Percentiles rank a stretch among this genome's conserved stretches.
These are phyloP conservation scores for Melipona beecheii DNA, from an alignment of 2,888 invertebrate species.

Conservation along the genomic window DNA sequence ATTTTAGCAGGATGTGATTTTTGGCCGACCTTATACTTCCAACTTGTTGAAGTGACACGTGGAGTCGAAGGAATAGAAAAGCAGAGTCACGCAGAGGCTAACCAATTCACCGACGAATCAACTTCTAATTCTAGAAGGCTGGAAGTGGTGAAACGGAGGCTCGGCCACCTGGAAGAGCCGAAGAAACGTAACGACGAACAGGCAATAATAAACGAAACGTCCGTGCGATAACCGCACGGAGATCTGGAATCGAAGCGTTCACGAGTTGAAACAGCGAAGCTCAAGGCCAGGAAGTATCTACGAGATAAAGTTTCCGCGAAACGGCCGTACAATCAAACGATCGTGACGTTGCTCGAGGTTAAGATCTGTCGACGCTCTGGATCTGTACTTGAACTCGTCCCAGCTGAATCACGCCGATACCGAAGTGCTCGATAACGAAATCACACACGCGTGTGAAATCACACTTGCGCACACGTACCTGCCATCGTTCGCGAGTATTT, in stretches of 20 bases:
- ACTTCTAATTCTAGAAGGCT: no score
- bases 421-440: slow-evolving; percentile 27
- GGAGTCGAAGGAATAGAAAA: no score
- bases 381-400: slow-evolving; percentile 57
- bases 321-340: slow-evolving; percentile 19
- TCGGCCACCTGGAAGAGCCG: not conserved
- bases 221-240: not conserved
- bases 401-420: slow-evolving; percentile 65
- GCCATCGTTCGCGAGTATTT: not conserved
- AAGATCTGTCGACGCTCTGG: slow-evolving; percentile 51
- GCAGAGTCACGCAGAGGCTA: no score
- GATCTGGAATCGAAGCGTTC: not conserved
- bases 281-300: slow-evolving; percentile 16
- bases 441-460: no score
- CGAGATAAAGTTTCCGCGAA: slow-evolving; percentile 43
- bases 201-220: slow-evolving; percentile 20
- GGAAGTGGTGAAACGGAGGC: not conserved
- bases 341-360: slow-evolving; percentile 55
- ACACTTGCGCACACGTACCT: not conserved
- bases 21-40: no score
- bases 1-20: not conserved
- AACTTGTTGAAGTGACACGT: no score
- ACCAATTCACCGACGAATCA: no score
- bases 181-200: not conserved
- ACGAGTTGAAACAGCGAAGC: not conserved